phyloP scores from a whole-genome alignment of 1,140 invertebrate species.

The Himalopsyche phryganea region DNA sequence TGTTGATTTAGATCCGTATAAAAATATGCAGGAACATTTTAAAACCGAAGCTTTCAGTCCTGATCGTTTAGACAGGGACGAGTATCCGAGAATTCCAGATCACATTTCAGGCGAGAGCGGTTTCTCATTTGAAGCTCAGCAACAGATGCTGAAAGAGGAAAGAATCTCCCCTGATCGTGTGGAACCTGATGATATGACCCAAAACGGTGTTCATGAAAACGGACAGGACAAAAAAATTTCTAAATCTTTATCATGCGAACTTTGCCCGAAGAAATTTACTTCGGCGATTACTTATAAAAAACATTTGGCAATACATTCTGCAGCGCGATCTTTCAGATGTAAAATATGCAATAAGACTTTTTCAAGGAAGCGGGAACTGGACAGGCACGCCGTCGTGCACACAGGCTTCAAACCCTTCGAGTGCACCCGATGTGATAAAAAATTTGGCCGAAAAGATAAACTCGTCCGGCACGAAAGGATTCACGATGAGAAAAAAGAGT shows the following conservation, averaged over 20 bases:
- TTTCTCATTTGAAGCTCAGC: conserved; percentile 41
- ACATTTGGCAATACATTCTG: conserved; percentile 49
- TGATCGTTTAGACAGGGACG: conserved; percentile 6
- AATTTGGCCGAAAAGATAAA: conserved; percentile 64
- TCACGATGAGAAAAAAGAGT: conserved; percentile 55
- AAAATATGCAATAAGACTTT: conserved; percentile 62
- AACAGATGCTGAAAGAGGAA: conserved; percentile 9
- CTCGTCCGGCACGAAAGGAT: conserved; percentile 61
- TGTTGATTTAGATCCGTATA: conserved; percentile 56
- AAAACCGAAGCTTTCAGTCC: background rate
- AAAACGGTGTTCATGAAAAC: conserved; percentile 1
- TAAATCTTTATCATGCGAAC: conserved; percentile 50
- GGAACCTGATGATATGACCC: conserved; percentile 7
- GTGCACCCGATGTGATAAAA: conserved; percentile 60
- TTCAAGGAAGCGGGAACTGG: conserved; percentile 60
- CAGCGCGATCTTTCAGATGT: conserved; percentile 51
- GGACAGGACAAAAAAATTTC: conserved; percentile 39
- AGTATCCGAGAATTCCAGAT: conserved; percentile 45
- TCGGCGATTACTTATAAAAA: conserved; percentile 48
- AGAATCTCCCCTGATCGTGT: conserved; percentile 1
- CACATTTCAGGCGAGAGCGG: conserved; percentile 53
- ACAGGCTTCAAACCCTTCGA: conserved; percentile 59
- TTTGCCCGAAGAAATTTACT: conserved; percentile 54
- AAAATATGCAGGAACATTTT: conserved; percentile 36
- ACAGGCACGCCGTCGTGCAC: conserved; percentile 60